Conservation (phyloP, 2,797 vertebrate species). For the Intellagama lesueurii region DNA sequence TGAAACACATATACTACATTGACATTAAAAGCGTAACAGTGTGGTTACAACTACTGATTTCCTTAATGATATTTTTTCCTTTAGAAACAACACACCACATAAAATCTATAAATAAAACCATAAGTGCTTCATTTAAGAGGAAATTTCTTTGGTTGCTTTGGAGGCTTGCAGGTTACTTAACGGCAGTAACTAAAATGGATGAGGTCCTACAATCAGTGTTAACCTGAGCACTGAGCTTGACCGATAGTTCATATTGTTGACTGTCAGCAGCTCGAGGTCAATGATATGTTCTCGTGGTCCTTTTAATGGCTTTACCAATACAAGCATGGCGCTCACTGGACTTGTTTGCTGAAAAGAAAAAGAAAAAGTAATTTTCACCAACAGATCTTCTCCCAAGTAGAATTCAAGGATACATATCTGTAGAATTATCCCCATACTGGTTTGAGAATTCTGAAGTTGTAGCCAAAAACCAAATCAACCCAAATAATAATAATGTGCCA, state of each 20-base stretch:
- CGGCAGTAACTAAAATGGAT: slow-evolving; percentile 84
- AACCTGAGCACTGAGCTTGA: slow-evolving; percentile 93
- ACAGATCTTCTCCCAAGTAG: neutral
- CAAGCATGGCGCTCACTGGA: slow-evolving; percentile 92
- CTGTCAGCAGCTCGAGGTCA: slow-evolving; percentile 98
- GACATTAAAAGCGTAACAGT: slow-evolving; percentile 74
- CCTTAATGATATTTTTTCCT: slow-evolving; percentile 72
- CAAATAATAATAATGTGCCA: too few relatives aligned
- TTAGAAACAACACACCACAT: slow-evolving; percentile 65
- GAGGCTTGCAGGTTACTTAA: slow-evolving; percentile 56
- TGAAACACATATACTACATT: slow-evolving; percentile 72
- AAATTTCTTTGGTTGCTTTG: slow-evolving; percentile 77
- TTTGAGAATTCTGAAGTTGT: too few relatives aligned
- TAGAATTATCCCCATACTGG: too few relatives aligned
- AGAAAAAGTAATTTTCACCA: slow-evolving; percentile 1
- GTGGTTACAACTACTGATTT: slow-evolving; percentile 75
- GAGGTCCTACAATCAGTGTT: slow-evolving; percentile 94
- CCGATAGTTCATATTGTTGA: slow-evolving; percentile 91
- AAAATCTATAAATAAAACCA: slow-evolving; percentile 85
- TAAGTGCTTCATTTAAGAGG: slow-evolving; percentile 77
- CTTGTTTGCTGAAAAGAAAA: slow-evolving; percentile 88
- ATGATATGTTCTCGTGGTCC: slow-evolving; percentile 93
- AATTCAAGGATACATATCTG: neutral
- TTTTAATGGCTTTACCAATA: slow-evolving; percentile 89
- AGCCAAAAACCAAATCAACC: too few relatives aligned